These are phyloP conservation scores for Phasia obesa DNA, from an alignment of 2,888 invertebrate genomes.

Conservation along the genomic window DNA sequence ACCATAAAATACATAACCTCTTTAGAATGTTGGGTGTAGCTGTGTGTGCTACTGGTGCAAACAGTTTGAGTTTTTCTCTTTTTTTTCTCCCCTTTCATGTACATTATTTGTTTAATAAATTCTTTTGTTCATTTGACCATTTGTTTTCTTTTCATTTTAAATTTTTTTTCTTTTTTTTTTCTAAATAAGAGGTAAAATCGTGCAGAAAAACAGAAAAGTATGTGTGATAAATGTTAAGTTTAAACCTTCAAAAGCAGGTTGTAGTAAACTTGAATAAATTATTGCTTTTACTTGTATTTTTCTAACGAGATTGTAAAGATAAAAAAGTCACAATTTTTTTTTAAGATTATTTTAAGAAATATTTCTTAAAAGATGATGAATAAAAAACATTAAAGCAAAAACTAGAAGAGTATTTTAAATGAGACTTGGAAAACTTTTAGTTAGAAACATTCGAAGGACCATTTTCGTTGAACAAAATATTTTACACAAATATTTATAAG, in stretches of 20 bases:
- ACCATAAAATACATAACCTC: not conserved
- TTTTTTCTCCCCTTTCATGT: not conserved
- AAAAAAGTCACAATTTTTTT: not conserved
- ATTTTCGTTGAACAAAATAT: too few species aligned
- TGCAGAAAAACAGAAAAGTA: not conserved
- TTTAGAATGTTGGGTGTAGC: constrained; percentile 32
- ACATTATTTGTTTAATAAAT: constrained; percentile 42
- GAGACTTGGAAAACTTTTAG: too few species aligned
- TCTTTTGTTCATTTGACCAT: constrained; percentile 37
- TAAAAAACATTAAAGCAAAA: too few species aligned
- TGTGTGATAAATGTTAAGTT: constrained; percentile 55
- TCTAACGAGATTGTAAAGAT: not conserved
- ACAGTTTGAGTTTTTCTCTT: constrained; percentile 7
- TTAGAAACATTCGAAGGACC: too few species aligned
- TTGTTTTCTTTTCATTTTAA: constrained; percentile 7
- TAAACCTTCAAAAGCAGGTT: constrained; percentile 59
- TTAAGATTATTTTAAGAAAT: too few species aligned
- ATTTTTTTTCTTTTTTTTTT: not conserved
- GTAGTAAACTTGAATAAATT: constrained; percentile 34
- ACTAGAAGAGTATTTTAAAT: too few species aligned
- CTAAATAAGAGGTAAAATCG: constrained; percentile 7
- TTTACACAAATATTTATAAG: too few species aligned
- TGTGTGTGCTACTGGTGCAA: constrained; percentile 29
- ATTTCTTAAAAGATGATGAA: too few species aligned
- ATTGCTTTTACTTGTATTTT: not conserved